Conservation (phyloP, 2,113 vertebrate species). For the Xenus cinereus region DNA sequence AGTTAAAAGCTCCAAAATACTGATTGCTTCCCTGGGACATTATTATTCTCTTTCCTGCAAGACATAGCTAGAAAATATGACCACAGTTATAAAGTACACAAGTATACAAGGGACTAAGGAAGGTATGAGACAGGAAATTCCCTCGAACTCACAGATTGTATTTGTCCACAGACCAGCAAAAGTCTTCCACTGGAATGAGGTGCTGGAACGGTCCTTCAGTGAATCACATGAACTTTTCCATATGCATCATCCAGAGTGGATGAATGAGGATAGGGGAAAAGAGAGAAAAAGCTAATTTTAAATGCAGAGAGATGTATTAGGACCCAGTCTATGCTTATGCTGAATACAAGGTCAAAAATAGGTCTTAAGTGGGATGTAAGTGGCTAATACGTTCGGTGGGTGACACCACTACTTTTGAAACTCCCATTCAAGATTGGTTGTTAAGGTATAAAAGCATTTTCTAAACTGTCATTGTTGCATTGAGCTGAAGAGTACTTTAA, state of each 20-base stretch:
- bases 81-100: background rate
- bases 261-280: background rate
- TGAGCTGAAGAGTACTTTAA: background rate
- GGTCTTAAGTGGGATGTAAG: background rate
- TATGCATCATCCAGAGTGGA: background rate
- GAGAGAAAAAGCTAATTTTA: background rate
- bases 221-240: background rate
- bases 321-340: background rate
- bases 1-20: background rate
- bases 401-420: background rate
- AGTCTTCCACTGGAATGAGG: background rate
- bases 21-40: background rate
- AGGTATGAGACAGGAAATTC: background rate
- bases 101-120: background rate
- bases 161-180: background rate
- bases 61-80: background rate
- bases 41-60: background rate
- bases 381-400: background rate
- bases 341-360: background rate
- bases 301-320: background rate
- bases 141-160: background rate
- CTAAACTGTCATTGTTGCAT: slow-evolving; percentile 13
- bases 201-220: background rate
- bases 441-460: slow-evolving; percentile 26
- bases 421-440: background rate